Base-by-base conservation (phyloP, 2,888 invertebrate genomes). In the Andrena trimmerana region DNA sequence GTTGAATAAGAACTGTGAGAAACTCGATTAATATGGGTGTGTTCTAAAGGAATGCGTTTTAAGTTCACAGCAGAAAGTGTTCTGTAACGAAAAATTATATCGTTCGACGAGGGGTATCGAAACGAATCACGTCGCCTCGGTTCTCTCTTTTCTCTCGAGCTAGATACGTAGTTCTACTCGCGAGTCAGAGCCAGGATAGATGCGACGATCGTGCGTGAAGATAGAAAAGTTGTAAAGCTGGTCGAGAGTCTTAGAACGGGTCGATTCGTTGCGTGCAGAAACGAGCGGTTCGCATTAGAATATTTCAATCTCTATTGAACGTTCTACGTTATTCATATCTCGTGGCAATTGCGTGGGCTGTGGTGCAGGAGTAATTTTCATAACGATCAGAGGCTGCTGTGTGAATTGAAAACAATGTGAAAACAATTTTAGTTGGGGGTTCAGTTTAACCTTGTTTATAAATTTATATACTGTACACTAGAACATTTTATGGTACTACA, bases 161-260 rank as follows among this genome's bases (percentile, higher is more conserved):
- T 54, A 62, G 72, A 80, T 42, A 66, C 83, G 78, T 62, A 36
- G 76, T 68, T 67, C 74, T 71, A 73, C 63, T 71, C 29, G 69
- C 77, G 36, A 65, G 54, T 20, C 57, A 36, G 57, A 42, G 66
- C 27, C 67, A 31, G 70, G 54, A 80, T 65, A 85, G 87, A 87
- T 87, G 87, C 79, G 87, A 87, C 79, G 87, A 80, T 87, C 87
- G 87, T 87, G 87, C 87, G 85, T 87, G 87, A 87, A 87, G 83
- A 83, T 87, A 85, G 85, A 87, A 87, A 85, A 87, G 85, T 77
- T 83, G 87, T 57, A 71, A 77, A 65, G 79, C 78, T 81, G 76
- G 70, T 82, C 80, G 75, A 24, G 63, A 36, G 78, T 65, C 77
- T 69, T 27, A 74, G 59, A 65, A 70, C 67, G 67, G 71, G 67